phyloP scores from a whole-genome alignment of 2,797 vertebrate species.

The Synaphobranchus kaupii region DNA sequence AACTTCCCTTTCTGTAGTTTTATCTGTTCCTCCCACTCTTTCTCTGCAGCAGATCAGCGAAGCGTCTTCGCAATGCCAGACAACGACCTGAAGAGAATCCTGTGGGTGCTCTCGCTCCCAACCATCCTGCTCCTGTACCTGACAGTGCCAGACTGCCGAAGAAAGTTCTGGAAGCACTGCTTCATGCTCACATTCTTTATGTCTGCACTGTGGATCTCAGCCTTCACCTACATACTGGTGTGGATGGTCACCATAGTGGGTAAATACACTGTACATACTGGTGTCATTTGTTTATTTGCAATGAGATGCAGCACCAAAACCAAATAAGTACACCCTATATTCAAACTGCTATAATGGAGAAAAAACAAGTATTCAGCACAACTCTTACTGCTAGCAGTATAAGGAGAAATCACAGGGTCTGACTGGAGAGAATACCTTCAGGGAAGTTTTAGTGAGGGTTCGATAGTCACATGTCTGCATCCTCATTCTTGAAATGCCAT shows the following conservation, averaged over 20 bases:
- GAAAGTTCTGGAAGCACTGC: slow-evolving; percentile 85
- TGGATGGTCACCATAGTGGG: slow-evolving; percentile 97
- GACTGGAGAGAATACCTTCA: not conserved
- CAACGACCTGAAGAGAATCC: slow-evolving; percentile 84
- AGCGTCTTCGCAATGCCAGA: slow-evolving; percentile 89
- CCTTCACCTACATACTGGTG: slow-evolving; percentile 91
- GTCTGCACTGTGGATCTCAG: slow-evolving; percentile 95
- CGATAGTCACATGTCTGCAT: slow-evolving; percentile 73
- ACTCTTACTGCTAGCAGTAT: not conserved
- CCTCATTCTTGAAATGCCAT: slow-evolving; percentile 74
- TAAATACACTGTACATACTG: slow-evolving; percentile 54
- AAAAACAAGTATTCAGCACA: not conserved
- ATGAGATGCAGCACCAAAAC: no score
- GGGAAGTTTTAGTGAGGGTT: slow-evolving; percentile 42
- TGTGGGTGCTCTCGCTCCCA: slow-evolving; percentile 93
- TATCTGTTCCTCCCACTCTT: not conserved
- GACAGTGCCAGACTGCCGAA: slow-evolving; percentile 90
- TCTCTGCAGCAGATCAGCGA: slow-evolving; percentile 71
- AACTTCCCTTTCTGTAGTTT: not conserved
- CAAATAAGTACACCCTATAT: no score
- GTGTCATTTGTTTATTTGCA: not conserved
- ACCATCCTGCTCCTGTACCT: slow-evolving; percentile 83
- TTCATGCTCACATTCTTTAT: slow-evolving; percentile 92
- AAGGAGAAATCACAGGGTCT: not conserved
- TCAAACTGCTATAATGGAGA: not conserved